Evolutionary conservation across 2,113 vertebrate genomes (phyloP), one percentile per base, ranked within the genome.

Genomic region (Chionodraco myersi): DNA sequence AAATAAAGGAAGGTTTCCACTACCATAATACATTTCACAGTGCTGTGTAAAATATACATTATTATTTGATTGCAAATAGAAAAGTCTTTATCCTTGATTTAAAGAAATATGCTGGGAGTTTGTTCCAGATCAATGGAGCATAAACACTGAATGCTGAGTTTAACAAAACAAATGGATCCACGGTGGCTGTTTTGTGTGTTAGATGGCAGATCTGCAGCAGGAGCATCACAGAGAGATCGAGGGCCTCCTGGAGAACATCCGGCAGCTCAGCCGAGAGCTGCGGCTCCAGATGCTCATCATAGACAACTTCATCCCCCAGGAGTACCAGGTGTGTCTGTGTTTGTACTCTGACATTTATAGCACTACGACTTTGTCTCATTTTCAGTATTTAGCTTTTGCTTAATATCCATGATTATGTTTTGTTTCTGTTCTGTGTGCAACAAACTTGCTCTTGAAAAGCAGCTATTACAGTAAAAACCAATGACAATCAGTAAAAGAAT

Each of bases 151-250:
- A 41, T 8, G 36, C 36, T 41, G 36, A 41, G 36, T 41, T 41
- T 41, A 49, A 34, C 2, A 16, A 44, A 64, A 3, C 16, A 14
- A 56, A 47, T 13, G n/a, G 8, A 80, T 45, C 10, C 10, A 3
- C 1, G 45, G 5, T 44, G 9, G 14, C 48, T 41, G 3, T 47
- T 86, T 34, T n/a, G 6, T 78, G 4, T 49, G 48, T 61, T 73
- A 99, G 98, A 97, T 99, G 97, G 98, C 97, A 48, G 98, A 99
- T 92, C 94, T 99, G 63, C 98, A 98, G 11, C 98, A 99, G 51
- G 98, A 99, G 79, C 96, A 99, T 86, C 97, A 99, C 95, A 89
- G 98, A 65, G 98, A 99, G 93, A 99, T 98, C 0, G 98, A 99
- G 84, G 98, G 97, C 0, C 93, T 99, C 0, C 86, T 99, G 49